A percentile compares a stretch with the other conserved stretches of the same genome.
Conservation (phyloP, 30 jellyfish, hydroid and myxozoan species). For the Rhopilema esculentum region DNA sequence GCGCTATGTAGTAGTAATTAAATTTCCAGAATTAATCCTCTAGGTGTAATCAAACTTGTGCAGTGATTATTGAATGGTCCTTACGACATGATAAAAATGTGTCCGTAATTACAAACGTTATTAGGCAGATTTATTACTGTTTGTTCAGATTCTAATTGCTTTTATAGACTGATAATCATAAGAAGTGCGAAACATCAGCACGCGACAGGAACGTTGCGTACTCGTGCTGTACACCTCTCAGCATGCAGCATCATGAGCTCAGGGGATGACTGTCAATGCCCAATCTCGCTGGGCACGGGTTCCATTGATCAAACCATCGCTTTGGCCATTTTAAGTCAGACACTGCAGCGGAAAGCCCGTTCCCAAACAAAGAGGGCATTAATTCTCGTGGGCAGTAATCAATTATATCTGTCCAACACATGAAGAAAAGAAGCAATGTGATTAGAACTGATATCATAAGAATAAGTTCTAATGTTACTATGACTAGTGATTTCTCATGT, state of each 20-base stretch:
- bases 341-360: no score
- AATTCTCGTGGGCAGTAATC: no score
- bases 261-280: background rate
- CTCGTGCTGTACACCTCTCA: background rate
- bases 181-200: background rate
- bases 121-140: background rate
- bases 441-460: no score
- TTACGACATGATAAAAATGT: background rate
- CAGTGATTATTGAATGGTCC: background rate
- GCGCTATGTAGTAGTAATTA: background rate
- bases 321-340: no score
- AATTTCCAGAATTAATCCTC: background rate
- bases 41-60: background rate
- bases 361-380: no score
- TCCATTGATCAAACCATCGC: no score
- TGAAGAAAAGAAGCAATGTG: no score
- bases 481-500: no score
- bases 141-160: background rate
- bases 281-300: no score
- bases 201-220: no score
- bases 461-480: no score
- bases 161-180: background rate
- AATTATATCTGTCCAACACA: no score
- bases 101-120: background rate
- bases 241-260: background rate